Conservation (phyloP, 2,113 vertebrate species). For the Chloroceryle aenea region DNA sequence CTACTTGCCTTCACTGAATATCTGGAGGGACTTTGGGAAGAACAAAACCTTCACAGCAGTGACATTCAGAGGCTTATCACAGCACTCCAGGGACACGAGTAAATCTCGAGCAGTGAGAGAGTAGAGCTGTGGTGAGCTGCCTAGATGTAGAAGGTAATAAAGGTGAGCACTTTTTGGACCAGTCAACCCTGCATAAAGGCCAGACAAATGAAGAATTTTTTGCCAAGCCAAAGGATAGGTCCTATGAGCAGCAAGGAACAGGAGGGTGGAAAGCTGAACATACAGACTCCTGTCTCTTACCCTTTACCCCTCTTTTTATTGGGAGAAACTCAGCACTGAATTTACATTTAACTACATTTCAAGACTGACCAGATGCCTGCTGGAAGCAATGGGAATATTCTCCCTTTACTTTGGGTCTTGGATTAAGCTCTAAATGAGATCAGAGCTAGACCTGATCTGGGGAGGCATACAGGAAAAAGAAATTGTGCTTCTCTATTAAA, state of each 20-base stretch:
- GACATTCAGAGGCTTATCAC: constrained; percentile 34
- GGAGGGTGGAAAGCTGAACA: neutral
- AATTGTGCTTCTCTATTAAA: neutral
- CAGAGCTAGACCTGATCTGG: neutral
- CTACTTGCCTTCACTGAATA: neutral
- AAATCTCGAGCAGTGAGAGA: constrained; percentile 4
- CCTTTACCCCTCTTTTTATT: neutral
- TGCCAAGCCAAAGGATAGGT: neutral
- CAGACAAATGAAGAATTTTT: neutral
- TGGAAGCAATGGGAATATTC: neutral
- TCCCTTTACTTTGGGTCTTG: neutral
- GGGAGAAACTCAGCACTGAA: neutral
- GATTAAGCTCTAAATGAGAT: constrained; percentile 1
- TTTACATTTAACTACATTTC: neutral
- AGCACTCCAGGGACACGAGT: neutral
- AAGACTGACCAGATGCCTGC: neutral
- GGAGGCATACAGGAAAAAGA: neutral
- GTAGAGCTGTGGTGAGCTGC: neutral
- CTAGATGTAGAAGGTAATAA: neutral
- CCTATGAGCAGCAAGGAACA: neutral
- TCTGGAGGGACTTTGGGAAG: neutral
- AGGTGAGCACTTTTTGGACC: neutral
- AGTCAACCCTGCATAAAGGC: neutral
- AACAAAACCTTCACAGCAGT: constrained; percentile 14
- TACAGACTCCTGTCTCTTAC: neutral